Base-by-base conservation (phyloP, 2,888 invertebrate species). In the Anoncus sp. region DNA sequence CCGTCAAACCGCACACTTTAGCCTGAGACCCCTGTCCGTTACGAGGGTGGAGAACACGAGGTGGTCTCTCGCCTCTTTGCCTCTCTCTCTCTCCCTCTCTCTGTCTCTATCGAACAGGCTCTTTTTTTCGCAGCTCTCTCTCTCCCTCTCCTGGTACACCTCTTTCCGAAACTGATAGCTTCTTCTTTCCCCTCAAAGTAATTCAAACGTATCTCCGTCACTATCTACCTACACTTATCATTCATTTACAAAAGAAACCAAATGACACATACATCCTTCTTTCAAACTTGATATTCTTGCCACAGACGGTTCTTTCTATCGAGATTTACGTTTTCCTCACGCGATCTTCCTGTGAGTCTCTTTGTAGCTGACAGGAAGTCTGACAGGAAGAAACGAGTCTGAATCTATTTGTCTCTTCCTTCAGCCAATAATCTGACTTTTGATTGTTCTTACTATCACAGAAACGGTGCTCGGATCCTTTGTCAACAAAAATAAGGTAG, bases 31-130 rank as follows among this genome's bases (percentile, higher is more conserved):
- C 63, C 70, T 20, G 45, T 45, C 35, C 43, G 51, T 57, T 70
- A 70, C 67, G 43, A 67, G 51, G 27, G 22, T 24, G 65, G 62
- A 24, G 47, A 72, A 40, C 79, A 79, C 79, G 79, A 72, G 75
- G 77, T 69, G 45, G 27, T 57, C 47, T 35, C 51, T 60, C 73
- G 53, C n/a, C n/a, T 2, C 35, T 67, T 59, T 38, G 35, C 45
- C 60, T 65, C 27, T 47, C 16, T n/a, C 3, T 69, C 38, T 63
- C 53, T 51, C 57, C 10, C 55, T n/a, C 22, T 59, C 38, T 18
- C 47, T 16, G n/a, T n/a, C n/a, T n/a, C n/a, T n/a, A n/a, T n/a
- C n/a, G n/a, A n/a, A n/a, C 55, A 16, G 51, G 24, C 22, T 59
- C 38, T 47, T 49, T 63, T 27, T 24, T 53, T 62, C 12, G 38